A percentile compares a stretch with the other conserved stretches of the same genome.
Conservation (phyloP, 2,797 vertebrate genomes). For the Somateria mollissima region DNA sequence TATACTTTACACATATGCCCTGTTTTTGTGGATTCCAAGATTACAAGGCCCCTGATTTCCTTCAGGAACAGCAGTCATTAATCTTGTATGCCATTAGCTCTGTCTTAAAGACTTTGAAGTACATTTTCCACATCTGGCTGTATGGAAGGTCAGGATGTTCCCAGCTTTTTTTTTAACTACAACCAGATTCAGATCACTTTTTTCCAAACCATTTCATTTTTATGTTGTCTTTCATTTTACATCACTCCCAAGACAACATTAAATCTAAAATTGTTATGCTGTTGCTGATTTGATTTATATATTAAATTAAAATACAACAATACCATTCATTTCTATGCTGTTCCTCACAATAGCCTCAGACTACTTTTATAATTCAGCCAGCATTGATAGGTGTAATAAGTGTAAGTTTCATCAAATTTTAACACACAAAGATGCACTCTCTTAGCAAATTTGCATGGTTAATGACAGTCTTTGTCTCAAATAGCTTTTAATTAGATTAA, state of each 20-base stretch:
- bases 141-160: constrained; percentile 41
- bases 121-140: constrained; percentile 40
- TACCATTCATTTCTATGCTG: neutral
- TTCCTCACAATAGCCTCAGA: neutral
- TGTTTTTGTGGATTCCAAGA: neutral
- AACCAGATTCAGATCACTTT: constrained; percentile 21
- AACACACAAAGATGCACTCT: neutral
- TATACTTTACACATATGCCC: neutral
- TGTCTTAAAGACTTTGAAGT: constrained; percentile 41
- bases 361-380: neutral
- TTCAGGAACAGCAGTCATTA: neutral
- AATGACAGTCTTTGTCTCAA: neutral
- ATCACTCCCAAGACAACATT: neutral
- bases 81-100: neutral
- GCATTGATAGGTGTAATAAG: neutral
- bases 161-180: constrained; percentile 41
- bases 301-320: neutral
- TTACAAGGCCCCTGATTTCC: neutral
- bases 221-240: neutral
- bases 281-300: neutral
- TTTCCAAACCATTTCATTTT: constrained; percentile 24
- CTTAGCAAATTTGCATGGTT: neutral
- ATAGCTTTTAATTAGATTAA: neutral
- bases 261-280: neutral
- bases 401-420: neutral